Conservation (phyloP, 1,140 invertebrate genomes). For the Drosophila busckii region DNA sequence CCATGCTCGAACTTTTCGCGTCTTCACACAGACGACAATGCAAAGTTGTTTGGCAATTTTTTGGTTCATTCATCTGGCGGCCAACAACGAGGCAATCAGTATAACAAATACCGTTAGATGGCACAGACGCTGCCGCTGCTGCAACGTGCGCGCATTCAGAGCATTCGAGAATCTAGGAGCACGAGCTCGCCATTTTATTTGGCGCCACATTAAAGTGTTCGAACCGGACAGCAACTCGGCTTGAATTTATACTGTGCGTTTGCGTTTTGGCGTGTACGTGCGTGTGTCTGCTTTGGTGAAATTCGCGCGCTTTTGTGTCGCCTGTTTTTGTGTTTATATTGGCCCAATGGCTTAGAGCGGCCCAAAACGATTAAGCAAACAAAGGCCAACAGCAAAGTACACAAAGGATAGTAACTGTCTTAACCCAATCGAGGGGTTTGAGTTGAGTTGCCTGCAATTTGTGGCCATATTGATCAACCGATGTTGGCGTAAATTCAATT, state of each 20-base stretch:
- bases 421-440: constrained; percentile 21
- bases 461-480: constrained; percentile 57
- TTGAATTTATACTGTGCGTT: constrained; percentile 3
- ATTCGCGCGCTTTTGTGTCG: constrained; percentile 70
- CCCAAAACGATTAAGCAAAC: constrained; percentile 17
- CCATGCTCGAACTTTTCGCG: constrained; percentile 49
- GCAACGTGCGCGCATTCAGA: constrained; percentile 25
- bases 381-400: constrained; percentile 16
- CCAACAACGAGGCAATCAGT: constrained; percentile 34
- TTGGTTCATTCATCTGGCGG: constrained; percentile 62
- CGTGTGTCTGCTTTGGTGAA: constrained; percentile 23
- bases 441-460: constrained; percentile 48
- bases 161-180: constrained; percentile 12
- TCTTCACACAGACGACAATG: constrained; percentile 52
- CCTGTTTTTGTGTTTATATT: constrained; percentile 37
- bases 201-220: constrained; percentile 64
- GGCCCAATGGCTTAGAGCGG: constrained; percentile 22
- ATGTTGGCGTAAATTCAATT: constrained; percentile 46
- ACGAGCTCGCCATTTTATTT: constrained; percentile 44
- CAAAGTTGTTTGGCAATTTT: constrained; percentile 49
- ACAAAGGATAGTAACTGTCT: constrained; percentile 6
- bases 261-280: background rate
- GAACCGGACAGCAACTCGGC: constrained; percentile 23
- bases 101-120: constrained; percentile 55
- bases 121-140: constrained; percentile 36